Evolutionary conservation across 2,888 invertebrate species (phyloP).

Genomic region (Merodon equestris): DNA sequence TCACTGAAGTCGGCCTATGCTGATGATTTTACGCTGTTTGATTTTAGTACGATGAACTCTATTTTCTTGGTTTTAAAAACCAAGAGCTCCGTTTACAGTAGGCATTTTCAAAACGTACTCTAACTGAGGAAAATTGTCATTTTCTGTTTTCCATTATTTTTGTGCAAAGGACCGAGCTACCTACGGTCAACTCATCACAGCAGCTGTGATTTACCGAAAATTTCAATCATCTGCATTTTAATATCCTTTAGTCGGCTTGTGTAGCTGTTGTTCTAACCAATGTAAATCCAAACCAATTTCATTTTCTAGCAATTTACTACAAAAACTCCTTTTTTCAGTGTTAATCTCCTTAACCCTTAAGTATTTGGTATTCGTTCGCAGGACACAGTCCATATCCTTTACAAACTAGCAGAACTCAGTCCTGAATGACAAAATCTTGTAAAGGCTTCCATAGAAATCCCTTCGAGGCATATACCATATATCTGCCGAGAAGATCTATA

Average conservation of each 20-base stretch:
- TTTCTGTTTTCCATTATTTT: no score
- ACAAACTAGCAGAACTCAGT: neutral
- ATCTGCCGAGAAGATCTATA: conserved; percentile 19
- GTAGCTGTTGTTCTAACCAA: conserved; percentile 47
- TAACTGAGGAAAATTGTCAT: no score
- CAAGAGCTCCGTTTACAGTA: no score
- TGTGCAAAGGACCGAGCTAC: no score
- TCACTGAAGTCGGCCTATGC: no score
- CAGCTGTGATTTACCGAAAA: conserved; percentile 6
- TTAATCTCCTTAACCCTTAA: conserved; percentile 52
- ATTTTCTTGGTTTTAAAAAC: no score
- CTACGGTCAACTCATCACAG: neutral
- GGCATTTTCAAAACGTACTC: no score
- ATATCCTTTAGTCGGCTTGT: neutral
- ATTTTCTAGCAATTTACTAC: conserved; percentile 50
- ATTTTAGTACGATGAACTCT: no score
- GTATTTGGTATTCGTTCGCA: neutral
- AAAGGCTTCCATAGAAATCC: conserved; percentile 47
- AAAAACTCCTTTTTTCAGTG: conserved; percentile 11
- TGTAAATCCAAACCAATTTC: conserved; percentile 68
- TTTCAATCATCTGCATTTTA: conserved; percentile 11
- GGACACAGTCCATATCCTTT: neutral
- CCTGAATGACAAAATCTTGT: conserved; percentile 20
- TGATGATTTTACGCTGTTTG: no score
- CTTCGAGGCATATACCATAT: conserved; percentile 21